phyloP scores from a whole-genome alignment of 1,140 invertebrate species.

The Sarcophaga peregrina region DNA sequence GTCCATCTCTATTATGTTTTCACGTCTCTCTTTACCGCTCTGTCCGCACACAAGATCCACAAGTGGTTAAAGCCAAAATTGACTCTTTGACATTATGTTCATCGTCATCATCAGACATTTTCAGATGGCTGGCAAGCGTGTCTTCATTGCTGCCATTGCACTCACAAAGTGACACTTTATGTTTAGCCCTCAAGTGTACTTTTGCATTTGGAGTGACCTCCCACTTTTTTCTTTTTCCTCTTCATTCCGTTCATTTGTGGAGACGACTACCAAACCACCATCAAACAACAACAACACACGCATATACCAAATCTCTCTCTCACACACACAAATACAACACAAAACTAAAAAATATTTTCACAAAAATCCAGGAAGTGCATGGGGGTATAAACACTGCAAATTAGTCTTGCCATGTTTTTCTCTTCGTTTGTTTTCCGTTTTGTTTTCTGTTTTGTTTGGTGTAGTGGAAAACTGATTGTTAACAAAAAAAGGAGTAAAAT shows the following conservation, averaged over 20 bases:
- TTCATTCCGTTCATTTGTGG: not conserved
- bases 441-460: not conserved
- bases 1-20: not conserved
- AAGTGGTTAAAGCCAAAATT: slow-evolving; percentile 39
- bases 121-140: slow-evolving; percentile 35
- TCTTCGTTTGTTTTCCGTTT: too few relatives aligned
- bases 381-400: slow-evolving; percentile 29
- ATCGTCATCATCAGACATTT: slow-evolving; percentile 39
- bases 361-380: slow-evolving; percentile 18
- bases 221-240: not conserved
- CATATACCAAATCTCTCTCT: not conserved
- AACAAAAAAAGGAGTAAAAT: slow-evolving; percentile 7
- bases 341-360: not conserved
- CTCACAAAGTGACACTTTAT: slow-evolving; percentile 36
- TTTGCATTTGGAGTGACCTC: slow-evolving; percentile 19
- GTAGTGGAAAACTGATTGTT: slow-evolving; percentile 21
- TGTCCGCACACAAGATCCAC: slow-evolving; percentile 7
- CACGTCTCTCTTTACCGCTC: not conserved
- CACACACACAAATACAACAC: not conserved
- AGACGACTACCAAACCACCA: not conserved
- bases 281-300: not conserved
- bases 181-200: slow-evolving; percentile 32
- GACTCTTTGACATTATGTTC: slow-evolving; percentile 39
- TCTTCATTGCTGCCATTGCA: slow-evolving; percentile 20
- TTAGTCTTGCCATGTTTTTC: slow-evolving; percentile 36